Conservation (phyloP, 1,140 invertebrate genomes). For the Nymphalis io region DNA sequence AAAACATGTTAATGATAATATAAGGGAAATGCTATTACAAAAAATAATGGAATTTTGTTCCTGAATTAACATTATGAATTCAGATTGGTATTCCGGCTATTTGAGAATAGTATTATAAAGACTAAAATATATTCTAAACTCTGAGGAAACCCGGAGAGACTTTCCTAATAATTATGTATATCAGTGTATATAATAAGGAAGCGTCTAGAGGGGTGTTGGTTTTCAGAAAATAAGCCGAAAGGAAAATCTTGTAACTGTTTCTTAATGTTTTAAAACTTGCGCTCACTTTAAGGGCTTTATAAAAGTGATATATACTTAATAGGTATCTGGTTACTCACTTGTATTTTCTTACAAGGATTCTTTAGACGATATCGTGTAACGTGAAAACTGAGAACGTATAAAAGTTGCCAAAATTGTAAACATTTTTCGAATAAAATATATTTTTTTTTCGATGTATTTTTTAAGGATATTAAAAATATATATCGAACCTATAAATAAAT, state of each 20-base stretch:
- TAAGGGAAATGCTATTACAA: no score
- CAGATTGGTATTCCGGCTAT: no score
- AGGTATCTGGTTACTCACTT: neutral
- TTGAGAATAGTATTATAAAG: neutral
- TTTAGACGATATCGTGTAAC: neutral
- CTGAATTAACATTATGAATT: no score
- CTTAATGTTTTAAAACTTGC: slow-evolving; percentile 7
- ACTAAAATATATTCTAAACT: slow-evolving; percentile 1
- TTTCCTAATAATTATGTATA: neutral
- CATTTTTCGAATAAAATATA: no score
- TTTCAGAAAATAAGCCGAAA: slow-evolving; percentile 1
- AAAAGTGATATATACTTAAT: neutral
- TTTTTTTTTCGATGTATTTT: no score
- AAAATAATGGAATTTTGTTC: no score
- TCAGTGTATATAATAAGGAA: neutral
- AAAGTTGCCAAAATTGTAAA: no score
- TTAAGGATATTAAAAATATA: no score
- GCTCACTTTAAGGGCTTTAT: neutral
- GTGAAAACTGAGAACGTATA: no score
- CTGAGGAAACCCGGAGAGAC: neutral
- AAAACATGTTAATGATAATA: no score
- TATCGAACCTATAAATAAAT: no score
- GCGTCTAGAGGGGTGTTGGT: neutral
- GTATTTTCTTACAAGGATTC: neutral
- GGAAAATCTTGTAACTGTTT: slow-evolving; percentile 1